Percentiles rank a stretch among this genome's conserved stretches.
These are phyloP conservation scores for Anastrepha ludens DNA, from an alignment of 1,140 invertebrate genomes.

Conservation along the genomic window DNA sequence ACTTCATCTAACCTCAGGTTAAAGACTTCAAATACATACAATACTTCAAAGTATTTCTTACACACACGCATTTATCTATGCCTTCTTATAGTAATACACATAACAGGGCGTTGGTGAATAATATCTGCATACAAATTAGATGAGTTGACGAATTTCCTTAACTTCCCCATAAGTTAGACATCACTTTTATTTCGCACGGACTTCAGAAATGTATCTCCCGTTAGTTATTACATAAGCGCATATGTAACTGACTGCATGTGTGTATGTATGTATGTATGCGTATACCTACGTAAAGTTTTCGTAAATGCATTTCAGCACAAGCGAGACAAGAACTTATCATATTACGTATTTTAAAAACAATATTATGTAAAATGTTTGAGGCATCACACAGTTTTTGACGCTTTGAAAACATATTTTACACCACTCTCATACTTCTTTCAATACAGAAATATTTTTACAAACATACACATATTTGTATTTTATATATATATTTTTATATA, in stretches of 20 bases:
- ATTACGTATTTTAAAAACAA: neutral
- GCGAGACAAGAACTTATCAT: constrained; percentile 16
- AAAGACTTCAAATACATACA: too few relatives aligned
- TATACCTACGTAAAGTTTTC: neutral
- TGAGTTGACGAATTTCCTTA: neutral
- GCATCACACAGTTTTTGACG: too few relatives aligned
- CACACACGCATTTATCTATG: neutral
- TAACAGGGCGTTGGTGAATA: neutral
- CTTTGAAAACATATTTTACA: too few relatives aligned
- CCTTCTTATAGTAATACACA: neutral
- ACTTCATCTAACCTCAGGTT: too few relatives aligned
- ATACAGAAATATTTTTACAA: neutral
- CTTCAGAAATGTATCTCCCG: neutral
- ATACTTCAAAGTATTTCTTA: neutral
- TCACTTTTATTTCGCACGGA: neutral
- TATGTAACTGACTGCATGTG: neutral
- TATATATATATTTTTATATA: neutral
- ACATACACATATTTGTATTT: neutral
- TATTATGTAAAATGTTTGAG: too few relatives aligned
- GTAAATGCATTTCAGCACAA: neutral
- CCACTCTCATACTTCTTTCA: neutral
- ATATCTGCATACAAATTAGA: constrained; percentile 6
- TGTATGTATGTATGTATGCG: too few relatives aligned
- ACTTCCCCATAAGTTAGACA: neutral
- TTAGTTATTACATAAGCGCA: neutral